Evolutionary conservation across 2,888 invertebrate species (phyloP), one percentile per base, ranked within the genome.

Genomic region (Drosophila differens): DNA sequence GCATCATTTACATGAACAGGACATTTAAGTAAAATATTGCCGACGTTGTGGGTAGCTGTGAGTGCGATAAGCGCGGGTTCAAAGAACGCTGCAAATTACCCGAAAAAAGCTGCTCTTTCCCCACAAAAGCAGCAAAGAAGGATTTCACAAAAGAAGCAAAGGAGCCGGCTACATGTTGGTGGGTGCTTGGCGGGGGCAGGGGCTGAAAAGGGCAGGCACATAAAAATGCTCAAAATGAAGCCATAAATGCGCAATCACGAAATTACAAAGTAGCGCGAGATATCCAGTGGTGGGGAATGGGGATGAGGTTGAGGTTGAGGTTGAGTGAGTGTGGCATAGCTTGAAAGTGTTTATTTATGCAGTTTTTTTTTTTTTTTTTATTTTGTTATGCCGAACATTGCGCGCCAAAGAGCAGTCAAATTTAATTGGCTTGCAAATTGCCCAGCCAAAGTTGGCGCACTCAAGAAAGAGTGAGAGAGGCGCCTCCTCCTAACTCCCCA

Each of bases 221-320:
- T 89, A 90, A 91, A 90, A 88, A 82, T 78, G 73, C 82, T 84
- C 63, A 77, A 88, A 89, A 91, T 91, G 79, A 89, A 88, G 86
- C 89, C 89, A 91, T 91, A 89, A 89, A 89, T 91, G 89, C 90
- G 86, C 89, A 89, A 91, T 90, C 90, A 89, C 91, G 84, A 84
- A 90, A 86, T 86, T 86, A 90, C 89, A 89, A 75, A 85, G 79
- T 79, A 69, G 60, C 74, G 59, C 68, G 61, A 60, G 49, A 78
- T 68, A 65, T 73, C 32, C 66, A 30, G 12, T 25, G 32, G 47
- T 25, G 52, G 3, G 19, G 53, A 47, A 10, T 16, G 33, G 28
- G 1, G 35, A 3, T 28, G 47, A 5, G 30, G 19, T 4, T 3
- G n/a, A 5, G 30, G 19, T 4, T 3, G n/a, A 12, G 35, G 12